Conservation (phyloP, 2,797 vertebrate genomes). For the Molothrus ater region DNA sequence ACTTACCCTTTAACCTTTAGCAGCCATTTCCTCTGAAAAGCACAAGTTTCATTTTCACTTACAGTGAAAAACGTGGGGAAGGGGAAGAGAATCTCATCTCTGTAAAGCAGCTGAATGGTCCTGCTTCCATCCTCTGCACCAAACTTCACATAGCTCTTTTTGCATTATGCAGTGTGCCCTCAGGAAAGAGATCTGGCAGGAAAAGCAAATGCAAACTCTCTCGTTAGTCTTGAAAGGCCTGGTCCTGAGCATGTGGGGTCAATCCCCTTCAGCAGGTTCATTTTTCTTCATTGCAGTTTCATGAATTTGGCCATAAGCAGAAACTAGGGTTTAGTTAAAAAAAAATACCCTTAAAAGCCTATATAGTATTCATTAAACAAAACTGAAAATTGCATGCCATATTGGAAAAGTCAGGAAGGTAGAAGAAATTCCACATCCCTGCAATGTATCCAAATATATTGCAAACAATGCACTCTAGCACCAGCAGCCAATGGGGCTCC, state of each 20-base stretch:
- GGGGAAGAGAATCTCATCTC: conserved; percentile 14
- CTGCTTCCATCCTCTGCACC: conserved; percentile 21
- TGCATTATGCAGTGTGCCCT: conserved; percentile 58
- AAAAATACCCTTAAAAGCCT: neutral
- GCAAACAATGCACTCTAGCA: neutral
- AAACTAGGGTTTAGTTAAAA: neutral
- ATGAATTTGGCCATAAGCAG: conserved; percentile 58
- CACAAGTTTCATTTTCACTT: conserved; percentile 65
- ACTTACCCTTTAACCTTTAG: conserved; percentile 66
- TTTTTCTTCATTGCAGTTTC: conserved; percentile 60
- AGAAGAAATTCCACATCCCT: neutral
- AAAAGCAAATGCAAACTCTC: conserved; percentile 59
- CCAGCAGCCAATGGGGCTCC: neutral
- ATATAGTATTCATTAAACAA: neutral
- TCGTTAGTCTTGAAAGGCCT: conserved; percentile 53
- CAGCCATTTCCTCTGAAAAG: conserved; percentile 71
- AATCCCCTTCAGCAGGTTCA: conserved; percentile 51
- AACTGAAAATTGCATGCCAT: neutral
- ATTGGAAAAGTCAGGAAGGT: neutral
- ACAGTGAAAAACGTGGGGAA: conserved; percentile 55
- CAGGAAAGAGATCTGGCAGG: conserved; percentile 35
- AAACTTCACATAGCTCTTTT: conserved; percentile 20
- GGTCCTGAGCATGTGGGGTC: conserved; percentile 24
- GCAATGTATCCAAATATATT: neutral
- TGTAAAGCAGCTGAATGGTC: neutral